Evolutionary conservation across 2,113 vertebrate species (phyloP).

Genomic region (Notiomystis cincta): DNA sequence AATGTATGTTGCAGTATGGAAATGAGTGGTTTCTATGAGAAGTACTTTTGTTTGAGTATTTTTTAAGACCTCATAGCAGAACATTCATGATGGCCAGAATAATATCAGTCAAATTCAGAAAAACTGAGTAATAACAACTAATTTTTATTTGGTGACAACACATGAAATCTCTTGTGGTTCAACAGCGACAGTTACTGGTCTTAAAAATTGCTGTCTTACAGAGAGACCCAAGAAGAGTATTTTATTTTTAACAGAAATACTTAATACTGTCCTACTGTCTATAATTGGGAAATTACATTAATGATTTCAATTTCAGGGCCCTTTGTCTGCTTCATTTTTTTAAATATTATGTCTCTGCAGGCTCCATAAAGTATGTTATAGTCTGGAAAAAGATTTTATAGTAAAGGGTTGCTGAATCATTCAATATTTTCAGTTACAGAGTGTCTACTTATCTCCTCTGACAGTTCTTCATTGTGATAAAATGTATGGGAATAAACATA

Average conservation of each 20-base stretch:
- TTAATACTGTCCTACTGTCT: background rate
- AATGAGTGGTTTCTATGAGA: background rate
- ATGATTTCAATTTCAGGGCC: background rate
- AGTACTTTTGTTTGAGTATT: fast-evolving
- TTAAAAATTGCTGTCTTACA: background rate
- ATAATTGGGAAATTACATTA: background rate
- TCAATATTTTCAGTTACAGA: background rate
- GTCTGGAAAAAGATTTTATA: background rate
- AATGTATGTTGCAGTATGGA: fast-evolving
- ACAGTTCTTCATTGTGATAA: conserved; percentile 2
- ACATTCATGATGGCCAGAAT: background rate
- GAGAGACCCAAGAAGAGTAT: background rate
- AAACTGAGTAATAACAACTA: background rate
- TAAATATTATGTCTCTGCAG: background rate
- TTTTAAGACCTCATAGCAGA: background rate
- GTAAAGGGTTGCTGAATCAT: background rate
- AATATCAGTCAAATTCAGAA: background rate
- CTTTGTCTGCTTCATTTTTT: background rate
- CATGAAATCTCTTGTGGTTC: background rate
- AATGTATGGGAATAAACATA: background rate
- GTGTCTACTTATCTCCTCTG: background rate
- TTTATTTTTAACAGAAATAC: background rate
- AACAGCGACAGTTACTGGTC: background rate
- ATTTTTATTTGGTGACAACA: background rate
- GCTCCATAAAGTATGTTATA: background rate